phyloP scores from a whole-genome alignment of 2,797 vertebrate genomes.

The Sebastes flavidus region DNA sequence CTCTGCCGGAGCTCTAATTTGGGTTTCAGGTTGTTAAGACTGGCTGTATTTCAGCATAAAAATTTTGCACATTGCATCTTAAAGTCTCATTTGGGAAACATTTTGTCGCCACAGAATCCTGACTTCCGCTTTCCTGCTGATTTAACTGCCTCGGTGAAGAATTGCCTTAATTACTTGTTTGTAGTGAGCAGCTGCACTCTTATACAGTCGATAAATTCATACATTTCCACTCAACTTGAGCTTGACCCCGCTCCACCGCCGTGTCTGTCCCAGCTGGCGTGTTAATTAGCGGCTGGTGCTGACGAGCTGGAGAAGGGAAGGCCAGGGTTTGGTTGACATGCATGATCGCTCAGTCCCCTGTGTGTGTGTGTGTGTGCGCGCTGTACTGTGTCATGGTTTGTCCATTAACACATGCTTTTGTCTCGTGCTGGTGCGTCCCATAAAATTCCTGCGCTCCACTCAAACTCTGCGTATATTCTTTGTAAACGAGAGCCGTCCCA shows the following conservation, averaged over 20 bases:
- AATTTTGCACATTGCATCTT: neutral
- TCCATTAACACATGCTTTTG: neutral
- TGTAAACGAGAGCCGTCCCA: neutral
- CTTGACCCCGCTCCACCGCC: conserved; percentile 11
- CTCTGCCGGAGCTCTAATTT: neutral
- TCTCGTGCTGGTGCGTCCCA: neutral
- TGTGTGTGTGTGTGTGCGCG: neutral
- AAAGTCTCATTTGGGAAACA: neutral
- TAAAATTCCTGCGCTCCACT: neutral
- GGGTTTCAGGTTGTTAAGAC: neutral
- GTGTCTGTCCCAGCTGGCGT: conserved; percentile 33
- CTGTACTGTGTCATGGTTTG: neutral
- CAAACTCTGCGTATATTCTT: neutral
- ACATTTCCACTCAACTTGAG: conserved; percentile 29
- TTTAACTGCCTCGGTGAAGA: neutral
- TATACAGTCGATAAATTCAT: conserved; percentile 13
- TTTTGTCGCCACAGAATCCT: neutral
- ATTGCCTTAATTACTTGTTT: neutral
- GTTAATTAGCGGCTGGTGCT: conserved; percentile 49
- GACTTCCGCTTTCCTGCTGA: neutral
- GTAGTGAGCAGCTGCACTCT: conserved; percentile 39
- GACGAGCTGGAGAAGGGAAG: conserved; percentile 25
- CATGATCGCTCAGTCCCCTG: neutral
- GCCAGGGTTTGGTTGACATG: neutral
- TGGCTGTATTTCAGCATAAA: neutral